Evolutionary conservation across 2,113 vertebrate genomes (phyloP), one percentile per base, ranked within the genome.

Genomic region (Cephalopholis sonnerati): DNA sequence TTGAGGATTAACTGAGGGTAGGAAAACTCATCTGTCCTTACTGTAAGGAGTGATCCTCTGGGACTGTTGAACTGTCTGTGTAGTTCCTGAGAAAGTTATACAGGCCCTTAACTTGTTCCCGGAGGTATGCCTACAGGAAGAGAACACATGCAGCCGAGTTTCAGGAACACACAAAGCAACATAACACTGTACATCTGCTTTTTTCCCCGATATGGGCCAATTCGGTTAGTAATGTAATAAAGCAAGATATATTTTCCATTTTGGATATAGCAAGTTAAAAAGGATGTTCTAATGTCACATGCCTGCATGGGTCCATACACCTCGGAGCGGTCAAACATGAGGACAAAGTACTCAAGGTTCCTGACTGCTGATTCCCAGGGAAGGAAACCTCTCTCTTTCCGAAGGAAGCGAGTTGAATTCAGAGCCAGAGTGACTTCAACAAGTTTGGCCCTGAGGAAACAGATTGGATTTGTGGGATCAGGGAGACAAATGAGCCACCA

Each of bases 321-420:
- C 59, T 97, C 96, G 0, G 96, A 95, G 82, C 97, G 97, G 85
- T 99, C 97, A 2, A 99, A 97, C 98, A 99, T 99, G 77, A 93
- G 93, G 86, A 88, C 59, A 70, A 97, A 96, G 92, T 97, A 98
- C 0, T 57, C 39, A 3, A 99, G 92, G 86, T 96, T 97, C 68
- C 1, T 92, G 18, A 96, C 51, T 0, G 97, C 96, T 0, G 96
- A 94, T 51, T 94, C 3, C 98, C 98, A 99, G 48, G 98, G 98
- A 27, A 99, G 67, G 87, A 94, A 97, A 0, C 66, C 95, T 0
- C 0, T 93, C 69, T 99, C 98, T 0, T 0, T 1, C 0, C 0
- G 1, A 73, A 99, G 94, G 91, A 96, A 99, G 50, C 63, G 93
- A 0, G 98, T 99, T 20, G 94, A 95, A 58, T n/a, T 59, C 86